Base-by-base conservation (phyloP, 2,113 vertebrate genomes). In the Pangasianodon hypophthalmus region DNA sequence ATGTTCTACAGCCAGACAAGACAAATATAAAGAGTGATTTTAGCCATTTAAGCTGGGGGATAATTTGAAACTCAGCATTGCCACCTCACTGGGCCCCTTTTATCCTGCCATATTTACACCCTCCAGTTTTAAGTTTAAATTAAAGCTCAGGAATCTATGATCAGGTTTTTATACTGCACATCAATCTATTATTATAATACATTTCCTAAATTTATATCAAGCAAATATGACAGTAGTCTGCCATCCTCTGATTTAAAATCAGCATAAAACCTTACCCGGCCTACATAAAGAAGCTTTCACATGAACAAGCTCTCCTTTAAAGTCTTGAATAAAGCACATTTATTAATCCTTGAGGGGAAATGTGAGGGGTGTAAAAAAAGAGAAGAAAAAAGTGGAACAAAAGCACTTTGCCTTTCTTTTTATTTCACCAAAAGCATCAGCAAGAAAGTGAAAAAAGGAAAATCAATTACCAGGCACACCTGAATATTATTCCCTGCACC, bases 401-500 rank as follows among this genome's bases (percentile, higher is more conserved):
- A 96, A 97, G 96, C 96, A 95, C 96, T 95, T 96, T 96, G 94
- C 93, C 94, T 94, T 96, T 96, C 97, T 97, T 95, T 95, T 92
- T 92, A 94, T 95, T 94, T 94, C 92, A 92, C 97, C 95, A 97
- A 97, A 97, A 97, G 96, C 95, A 32, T 56, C 46, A 82, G 62
- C 71, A 83, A 73, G 54, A 83, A 73, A 83, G 54, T 41, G 62
- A 71, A 94, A 96, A 96, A 98, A 96, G 96, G 94, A 97, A 97
- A 99, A 99, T 99, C 98, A 99, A 99, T 99, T 99, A 99, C 96
- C 96, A 97, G 96, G 96, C 96, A 97, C 97, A 99, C 98, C 98
- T 99, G 97, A 98, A 99, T 98, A 98, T 98, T 98, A 98, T 98
- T 98, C 97, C 96, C 97, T 97, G 92, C 94, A 93, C 94, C 93